Conservation (phyloP, 2,888 invertebrate genomes). For the Dichetophora obliterata region DNA sequence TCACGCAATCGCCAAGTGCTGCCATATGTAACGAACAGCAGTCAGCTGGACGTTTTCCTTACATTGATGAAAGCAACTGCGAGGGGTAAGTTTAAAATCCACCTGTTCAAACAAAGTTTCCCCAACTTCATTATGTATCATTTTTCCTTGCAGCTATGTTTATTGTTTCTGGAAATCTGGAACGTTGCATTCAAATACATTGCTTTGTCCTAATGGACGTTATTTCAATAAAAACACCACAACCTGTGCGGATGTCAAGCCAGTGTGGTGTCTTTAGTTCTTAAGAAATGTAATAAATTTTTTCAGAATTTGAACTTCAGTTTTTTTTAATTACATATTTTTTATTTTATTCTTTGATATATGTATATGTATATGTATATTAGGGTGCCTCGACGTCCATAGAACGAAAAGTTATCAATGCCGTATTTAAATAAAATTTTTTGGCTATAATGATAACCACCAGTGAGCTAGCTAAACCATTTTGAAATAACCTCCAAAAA, state of each 20-base stretch:
- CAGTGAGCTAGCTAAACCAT: too few species aligned
- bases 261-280: constrained; percentile 45
- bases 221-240: constrained; percentile 43
- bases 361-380: too few species aligned
- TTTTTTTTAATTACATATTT: too few species aligned
- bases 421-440: too few species aligned
- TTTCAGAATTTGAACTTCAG: too few species aligned
- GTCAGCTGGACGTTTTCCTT: constrained; percentile 52
- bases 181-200: constrained; percentile 40
- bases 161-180: constrained; percentile 46
- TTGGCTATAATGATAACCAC: too few species aligned
- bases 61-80: constrained; percentile 55
- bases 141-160: constrained; percentile 51
- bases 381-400: too few species aligned
- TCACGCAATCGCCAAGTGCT: constrained; percentile 36
- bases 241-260: constrained; percentile 39
- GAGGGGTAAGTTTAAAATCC: constrained; percentile 48
- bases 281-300: too few species aligned
- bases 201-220: constrained; percentile 39
- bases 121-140: background rate
- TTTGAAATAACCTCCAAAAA: too few species aligned
- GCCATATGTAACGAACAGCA: constrained; percentile 30
- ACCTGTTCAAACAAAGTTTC: background rate
- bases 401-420: too few species aligned
- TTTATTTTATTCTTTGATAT: too few species aligned